Base-by-base conservation (phyloP, 2,888 invertebrate genomes). In the Dysmachus trigonus region DNA sequence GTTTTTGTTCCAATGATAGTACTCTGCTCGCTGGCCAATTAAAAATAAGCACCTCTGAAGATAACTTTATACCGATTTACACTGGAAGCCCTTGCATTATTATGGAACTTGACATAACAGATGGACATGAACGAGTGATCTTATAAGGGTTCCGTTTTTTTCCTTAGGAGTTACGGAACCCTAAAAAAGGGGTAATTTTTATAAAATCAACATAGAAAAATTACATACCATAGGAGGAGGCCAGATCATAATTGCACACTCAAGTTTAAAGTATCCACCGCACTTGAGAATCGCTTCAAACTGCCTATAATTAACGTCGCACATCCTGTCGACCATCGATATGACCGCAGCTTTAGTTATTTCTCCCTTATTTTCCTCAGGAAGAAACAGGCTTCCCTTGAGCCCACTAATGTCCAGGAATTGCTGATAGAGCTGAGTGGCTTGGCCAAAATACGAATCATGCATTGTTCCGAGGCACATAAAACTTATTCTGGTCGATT, bases 401-500 rank as follows among this genome's bases (percentile, higher is more conserved):
- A 94, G 94, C 27, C 95, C 95, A 72, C 95, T 96, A 27, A 96
- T 91, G 89, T 98, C 97, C 71, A 97, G 94, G 53, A 98, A 93
- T 90, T 96, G 94, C 90, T 97, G 96, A 91, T 97, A 97, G 7
- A 91, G 35, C 6, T 89, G 88, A 8, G 90, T 82, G 0, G 92
- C 91, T 31, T 92, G 91, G 6, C 91, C 90, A 86, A 93, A 92
- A 88, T 93, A 93, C 2, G 93, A 90, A 91, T 96, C 96, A 89
- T 94, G 94, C 73, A 94, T 94, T 1, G 94, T 93, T 0, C 95
- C 94, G 87, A 96, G 92, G 74, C 96, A 96, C n/a, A 96, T 92
- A 10, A 96, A 93, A 89, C 95, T 96, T 88, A 98, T 93, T 92
- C 96, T 97, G 81, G 96, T 96, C 13, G 96, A 96, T 91, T 96